phyloP scores from a whole-genome alignment of 2,888 invertebrate genomes.

The Leptarthrus brevirostris region DNA sequence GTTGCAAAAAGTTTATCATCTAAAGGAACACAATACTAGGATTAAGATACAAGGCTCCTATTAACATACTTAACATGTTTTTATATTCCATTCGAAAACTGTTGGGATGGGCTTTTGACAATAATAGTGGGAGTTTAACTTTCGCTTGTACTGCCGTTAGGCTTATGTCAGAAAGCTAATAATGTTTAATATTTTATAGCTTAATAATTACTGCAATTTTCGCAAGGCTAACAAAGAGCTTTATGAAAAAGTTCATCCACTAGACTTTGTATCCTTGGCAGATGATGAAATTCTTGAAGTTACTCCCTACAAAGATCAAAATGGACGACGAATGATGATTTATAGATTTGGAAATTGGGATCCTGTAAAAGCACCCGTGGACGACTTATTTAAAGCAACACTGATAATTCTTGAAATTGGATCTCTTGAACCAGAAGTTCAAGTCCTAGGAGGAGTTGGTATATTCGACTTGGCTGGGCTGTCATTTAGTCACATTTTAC shows the following conservation, averaged over 20 bases:
- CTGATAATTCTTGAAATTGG: conserved; percentile 79
- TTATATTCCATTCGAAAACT: too few species aligned
- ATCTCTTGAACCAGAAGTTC: conserved; percentile 78
- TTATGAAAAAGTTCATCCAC: conserved; percentile 75
- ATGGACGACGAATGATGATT: conserved; percentile 76
- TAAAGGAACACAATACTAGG: too few species aligned
- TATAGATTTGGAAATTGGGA: conserved; percentile 84
- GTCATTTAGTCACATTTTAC: conserved; percentile 77
- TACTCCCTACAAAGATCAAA: conserved; percentile 81
- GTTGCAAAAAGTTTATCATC: too few species aligned
- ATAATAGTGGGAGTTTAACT: too few species aligned
- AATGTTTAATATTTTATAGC: conserved; percentile 59
- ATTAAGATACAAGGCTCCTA: too few species aligned
- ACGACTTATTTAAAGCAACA: conserved; percentile 79
- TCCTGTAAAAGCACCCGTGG: conserved; percentile 73
- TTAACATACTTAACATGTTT: too few species aligned
- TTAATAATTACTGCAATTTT: conserved; percentile 81
- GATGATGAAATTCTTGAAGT: conserved; percentile 77
- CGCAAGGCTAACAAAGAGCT: conserved; percentile 78
- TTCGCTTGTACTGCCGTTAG: too few species aligned
- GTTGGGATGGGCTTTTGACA: too few species aligned
- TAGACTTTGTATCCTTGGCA: conserved; percentile 74
- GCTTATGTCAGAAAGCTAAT: too few species aligned
- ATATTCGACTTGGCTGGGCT: conserved; percentile 81
- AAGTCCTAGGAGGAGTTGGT: conserved; percentile 81